Conservation (phyloP, 2,797 vertebrate species). For the Tolypeutes matacus region DNA sequence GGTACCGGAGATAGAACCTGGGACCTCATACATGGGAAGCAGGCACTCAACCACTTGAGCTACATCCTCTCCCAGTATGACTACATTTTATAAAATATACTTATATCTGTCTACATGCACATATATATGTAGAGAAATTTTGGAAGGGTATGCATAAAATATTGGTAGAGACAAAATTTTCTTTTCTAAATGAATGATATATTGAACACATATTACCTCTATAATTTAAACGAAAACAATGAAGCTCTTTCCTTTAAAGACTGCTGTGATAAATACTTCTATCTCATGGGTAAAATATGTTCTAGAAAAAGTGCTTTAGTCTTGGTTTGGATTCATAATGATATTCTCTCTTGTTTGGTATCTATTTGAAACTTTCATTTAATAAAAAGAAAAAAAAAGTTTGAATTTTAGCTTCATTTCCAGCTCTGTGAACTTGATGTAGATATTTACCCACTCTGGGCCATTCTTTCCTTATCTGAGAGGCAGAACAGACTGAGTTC, state of each 20-base stretch:
- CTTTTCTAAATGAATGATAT: background rate
- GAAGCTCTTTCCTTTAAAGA: slow-evolving; percentile 17
- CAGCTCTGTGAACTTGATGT: background rate
- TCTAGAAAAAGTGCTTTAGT: background rate
- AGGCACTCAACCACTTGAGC: too few relatives aligned
- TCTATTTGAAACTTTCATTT: slow-evolving; percentile 10
- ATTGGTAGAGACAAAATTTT: background rate
- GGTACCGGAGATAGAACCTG: too few relatives aligned
- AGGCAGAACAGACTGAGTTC: background rate
- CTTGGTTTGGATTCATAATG: slow-evolving; percentile 15
- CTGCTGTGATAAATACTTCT: background rate
- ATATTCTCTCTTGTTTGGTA: background rate
- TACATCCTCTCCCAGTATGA: background rate
- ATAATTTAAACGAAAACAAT: slow-evolving; percentile 15
- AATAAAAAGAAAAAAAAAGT: background rate
- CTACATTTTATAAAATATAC: slow-evolving; percentile 18
- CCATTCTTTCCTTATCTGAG: background rate
- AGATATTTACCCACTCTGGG: background rate
- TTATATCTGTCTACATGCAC: background rate
- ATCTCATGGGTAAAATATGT: background rate
- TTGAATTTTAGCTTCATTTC: slow-evolving; percentile 11
- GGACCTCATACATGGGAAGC: too few relatives aligned
- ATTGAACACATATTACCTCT: background rate
- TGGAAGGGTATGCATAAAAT: background rate
- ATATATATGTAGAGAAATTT: background rate